Percentiles rank a stretch among this genome's conserved stretches.
Conservation (phyloP, 2,797 vertebrate species). For the Pipistrellus kuhlii region DNA sequence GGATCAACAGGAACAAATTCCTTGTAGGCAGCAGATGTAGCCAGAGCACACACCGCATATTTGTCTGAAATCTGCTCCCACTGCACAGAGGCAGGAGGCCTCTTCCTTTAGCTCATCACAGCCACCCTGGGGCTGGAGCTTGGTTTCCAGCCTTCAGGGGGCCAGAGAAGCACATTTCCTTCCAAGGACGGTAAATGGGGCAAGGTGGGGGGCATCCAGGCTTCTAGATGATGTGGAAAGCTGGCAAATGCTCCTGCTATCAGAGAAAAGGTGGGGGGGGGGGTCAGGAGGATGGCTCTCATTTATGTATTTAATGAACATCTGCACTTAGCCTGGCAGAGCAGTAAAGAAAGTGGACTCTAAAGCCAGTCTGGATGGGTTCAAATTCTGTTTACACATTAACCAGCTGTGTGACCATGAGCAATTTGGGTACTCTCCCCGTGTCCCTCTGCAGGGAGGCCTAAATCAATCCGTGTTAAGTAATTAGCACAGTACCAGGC, state of each 20-base stretch:
- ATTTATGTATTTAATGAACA: background rate
- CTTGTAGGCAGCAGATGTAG: constrained; percentile 20
- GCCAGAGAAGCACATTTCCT: background rate
- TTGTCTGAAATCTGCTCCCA: background rate
- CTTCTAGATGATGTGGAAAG: constrained; percentile 13
- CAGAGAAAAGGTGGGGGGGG: background rate
- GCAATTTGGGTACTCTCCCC: background rate
- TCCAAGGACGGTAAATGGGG: background rate
- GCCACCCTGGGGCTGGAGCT: background rate
- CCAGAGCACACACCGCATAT: background rate
- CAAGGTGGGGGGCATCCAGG: background rate
- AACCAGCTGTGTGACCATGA: background rate
- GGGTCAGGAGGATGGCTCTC: background rate
- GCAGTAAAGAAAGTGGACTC: background rate
- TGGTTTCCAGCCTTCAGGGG: background rate
- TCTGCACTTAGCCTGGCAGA: background rate
- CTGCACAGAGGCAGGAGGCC: background rate
- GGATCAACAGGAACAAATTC: constrained; percentile 40
- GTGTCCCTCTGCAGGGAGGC: background rate
- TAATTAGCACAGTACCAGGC: background rate
- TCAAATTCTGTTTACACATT: background rate
- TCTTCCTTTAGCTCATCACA: background rate
- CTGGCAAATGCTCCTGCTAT: background rate
- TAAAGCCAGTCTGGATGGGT: background rate
- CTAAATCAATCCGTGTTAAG: background rate